Evolutionary conservation across 2,113 vertebrate genomes (phyloP).

Genomic region (Dasypus novemcinctus): DNA sequence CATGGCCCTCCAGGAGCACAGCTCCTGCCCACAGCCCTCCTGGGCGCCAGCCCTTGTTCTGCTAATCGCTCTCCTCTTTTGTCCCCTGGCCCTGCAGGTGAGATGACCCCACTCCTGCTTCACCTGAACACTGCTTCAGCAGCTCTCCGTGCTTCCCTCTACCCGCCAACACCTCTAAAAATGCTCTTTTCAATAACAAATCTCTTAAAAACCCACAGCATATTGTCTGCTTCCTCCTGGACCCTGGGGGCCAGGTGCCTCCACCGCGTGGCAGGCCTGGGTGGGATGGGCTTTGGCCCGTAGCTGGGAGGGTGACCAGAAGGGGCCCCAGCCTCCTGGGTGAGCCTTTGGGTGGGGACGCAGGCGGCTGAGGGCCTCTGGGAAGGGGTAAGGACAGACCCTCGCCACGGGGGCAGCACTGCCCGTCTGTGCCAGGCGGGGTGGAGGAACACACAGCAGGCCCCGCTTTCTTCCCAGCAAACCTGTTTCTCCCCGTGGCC

Average conservation of each 20-base stretch:
- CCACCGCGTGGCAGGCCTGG: background rate
- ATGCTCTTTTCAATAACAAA: background rate
- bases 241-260: background rate
- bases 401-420: rapidly evolving
- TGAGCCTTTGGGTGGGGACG: no score
- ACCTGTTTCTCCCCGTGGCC: background rate
- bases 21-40: no score
- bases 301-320: rapidly evolving
- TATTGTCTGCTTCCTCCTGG: background rate
- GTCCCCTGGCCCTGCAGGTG: background rate
- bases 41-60: rapidly evolving
- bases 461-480: background rate
- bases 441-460: background rate
- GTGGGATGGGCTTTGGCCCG: rapidly evolving
- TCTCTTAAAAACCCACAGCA: background rate
- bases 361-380: background rate
- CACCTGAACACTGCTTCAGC: background rate
- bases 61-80: background rate
- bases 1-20: background rate
- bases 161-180: background rate
- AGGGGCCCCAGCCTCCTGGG: rapidly evolving
- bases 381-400: background rate
- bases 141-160: background rate
- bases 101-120: rapidly evolving
- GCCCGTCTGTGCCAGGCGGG: background rate